Evolutionary conservation across 1,140 invertebrate species (phyloP), one percentile per base, ranked within the genome.

Genomic region (Drosophila virilis): DNA sequence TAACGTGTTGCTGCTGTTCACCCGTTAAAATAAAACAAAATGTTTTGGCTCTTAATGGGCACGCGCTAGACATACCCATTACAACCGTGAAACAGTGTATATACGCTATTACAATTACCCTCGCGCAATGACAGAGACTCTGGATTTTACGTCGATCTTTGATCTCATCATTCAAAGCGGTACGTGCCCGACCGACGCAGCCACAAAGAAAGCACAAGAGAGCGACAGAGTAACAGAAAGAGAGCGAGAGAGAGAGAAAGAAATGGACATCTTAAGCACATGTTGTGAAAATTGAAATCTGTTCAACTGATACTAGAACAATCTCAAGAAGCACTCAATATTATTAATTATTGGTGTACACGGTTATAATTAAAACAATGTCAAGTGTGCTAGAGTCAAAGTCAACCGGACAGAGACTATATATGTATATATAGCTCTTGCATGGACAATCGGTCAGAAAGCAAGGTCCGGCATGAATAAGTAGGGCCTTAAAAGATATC

Each of bases 111-210:
- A 13, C 28, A 22, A 38, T 37, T 22, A 55, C 38, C 9, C 40
- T 59, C 54, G 22, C n/a, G 65, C 68, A 13, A 89, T 84, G 80
- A 82, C 80, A 40, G 85, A 88, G 70, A 66, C 54, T 33, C 61
- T 86, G 50, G 72, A 88, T 59, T 88, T 88, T 70, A 84, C 77
- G 33, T 64, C 84, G 80, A 88, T 88, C 84, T 88, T 84, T 89
- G 84, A 88, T 78, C 80, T 88, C 62, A 89, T 88, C 64, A 89
- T 88, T 45, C 38, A 84, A 70, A 80, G 84, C 64, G 84, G 84
- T 88, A 72, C 51, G 83, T 84, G 38, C 40, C 37, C 33, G 48
- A 42, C 43, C 45, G 46, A 48, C 22, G 40, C 42, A 12, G 38
- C 28, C 5, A 33, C 0, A 3, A 1, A n/a, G 10, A 61, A n/a